Base-by-base conservation (phyloP, 2,797 vertebrate genomes). In the Columba guinea region DNA sequence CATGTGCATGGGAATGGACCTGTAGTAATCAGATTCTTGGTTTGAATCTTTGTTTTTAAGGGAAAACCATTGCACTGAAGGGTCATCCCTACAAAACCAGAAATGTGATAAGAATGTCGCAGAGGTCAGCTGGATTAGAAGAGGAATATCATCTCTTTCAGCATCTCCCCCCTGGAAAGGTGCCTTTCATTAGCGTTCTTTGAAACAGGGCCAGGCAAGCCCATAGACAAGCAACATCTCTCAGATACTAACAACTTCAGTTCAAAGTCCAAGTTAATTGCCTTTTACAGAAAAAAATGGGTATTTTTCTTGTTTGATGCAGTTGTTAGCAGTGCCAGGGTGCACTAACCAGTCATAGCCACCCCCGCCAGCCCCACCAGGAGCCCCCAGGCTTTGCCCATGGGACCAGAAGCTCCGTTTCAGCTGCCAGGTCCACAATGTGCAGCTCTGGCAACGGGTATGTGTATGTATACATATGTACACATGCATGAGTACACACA, bases 91-190 rank as follows among this genome's bases (percentile, higher is more conserved):
- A 30, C 46, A 87, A 41, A 86, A 75, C 1, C 49, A 68, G 73
- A 20, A 73, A 65, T 2, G 2, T 13, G 8, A 32, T 2, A 24
- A 1, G 6, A 68, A 44, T 0, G 2, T 13, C 1, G 0, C 39
- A 46, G 26, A 53, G 35, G 24, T 65, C 56, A 70, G 55, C 11
- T 39, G 16, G 15, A 19, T 67, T 3, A 35, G 41, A 68, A 75
- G 20, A 86, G 84, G 21, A 78, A 37, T 49, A 41, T 22, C 63
- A 13, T 28, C 22, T 71, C 46, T 81, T 55, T 58, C 0, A 2
- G 55, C 44, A 16, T 64, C 30, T 30, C 21, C 14, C 35, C 39
- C 15, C 8, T 18, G 53, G 49, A 48, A 53, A 84, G 7, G 5
- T 49, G 48, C 27, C 35, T 60, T 74, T 70, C 59, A 4, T 49